A percentile compares a stretch with the other conserved stretches of the same genome.
Conservation (phyloP, 1,140 invertebrate species). For the Oncopeltus fasciatus region DNA sequence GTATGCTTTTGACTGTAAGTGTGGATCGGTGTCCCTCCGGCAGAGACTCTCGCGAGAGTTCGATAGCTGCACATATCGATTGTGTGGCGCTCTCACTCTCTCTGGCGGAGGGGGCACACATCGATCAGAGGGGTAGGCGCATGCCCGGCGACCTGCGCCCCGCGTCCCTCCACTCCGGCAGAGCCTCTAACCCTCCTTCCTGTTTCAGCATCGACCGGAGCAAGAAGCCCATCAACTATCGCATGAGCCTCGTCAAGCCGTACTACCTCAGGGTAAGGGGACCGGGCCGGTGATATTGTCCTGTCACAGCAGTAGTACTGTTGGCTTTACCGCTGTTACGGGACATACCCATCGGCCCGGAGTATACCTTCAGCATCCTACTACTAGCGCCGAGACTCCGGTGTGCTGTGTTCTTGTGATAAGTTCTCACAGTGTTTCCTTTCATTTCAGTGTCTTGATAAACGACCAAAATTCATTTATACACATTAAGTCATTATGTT, state of each 20-base stretch:
- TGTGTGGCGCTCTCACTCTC: too few species aligned
- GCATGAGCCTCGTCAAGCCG: slow-evolving; percentile 32
- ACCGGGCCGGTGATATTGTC: slow-evolving; percentile 59
- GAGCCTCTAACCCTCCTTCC: slow-evolving; percentile 8
- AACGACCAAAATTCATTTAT: too few species aligned
- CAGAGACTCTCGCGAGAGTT: too few species aligned
- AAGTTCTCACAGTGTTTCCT: too few species aligned
- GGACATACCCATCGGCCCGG: slow-evolving; percentile 58
- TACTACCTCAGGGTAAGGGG: slow-evolving; percentile 30
- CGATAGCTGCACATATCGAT: too few species aligned
- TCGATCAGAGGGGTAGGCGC: slow-evolving; percentile 15
- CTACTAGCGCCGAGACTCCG: background rate
- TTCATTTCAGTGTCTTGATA: too few species aligned
- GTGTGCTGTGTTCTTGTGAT: too few species aligned
- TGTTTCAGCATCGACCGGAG: slow-evolving; percentile 25
- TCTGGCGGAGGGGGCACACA: slow-evolving; percentile 8
- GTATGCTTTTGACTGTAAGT: too few species aligned
- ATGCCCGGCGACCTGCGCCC: slow-evolving; percentile 5
- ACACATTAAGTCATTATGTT: too few species aligned
- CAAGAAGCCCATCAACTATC: slow-evolving; percentile 25
- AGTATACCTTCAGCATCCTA: slow-evolving; percentile 26
- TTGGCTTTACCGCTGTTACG: slow-evolving; percentile 65
- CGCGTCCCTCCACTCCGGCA: background rate
- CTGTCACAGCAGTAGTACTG: slow-evolving; percentile 81
- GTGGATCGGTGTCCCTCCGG: too few species aligned